Conservation (phyloP, 1,140 invertebrate species). For the Drepana arcuata region DNA sequence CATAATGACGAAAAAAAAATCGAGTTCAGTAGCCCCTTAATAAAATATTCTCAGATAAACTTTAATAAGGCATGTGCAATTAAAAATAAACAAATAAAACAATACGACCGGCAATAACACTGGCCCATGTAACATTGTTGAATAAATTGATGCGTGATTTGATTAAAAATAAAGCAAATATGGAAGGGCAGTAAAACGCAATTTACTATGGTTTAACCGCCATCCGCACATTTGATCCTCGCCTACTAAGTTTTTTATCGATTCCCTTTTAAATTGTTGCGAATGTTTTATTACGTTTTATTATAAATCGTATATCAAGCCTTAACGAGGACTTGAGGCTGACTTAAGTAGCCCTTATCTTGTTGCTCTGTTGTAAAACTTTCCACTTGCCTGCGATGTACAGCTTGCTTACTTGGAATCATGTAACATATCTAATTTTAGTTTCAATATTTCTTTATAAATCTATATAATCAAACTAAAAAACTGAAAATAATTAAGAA, state of each 20-base stretch:
- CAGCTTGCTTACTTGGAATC: too few relatives aligned
- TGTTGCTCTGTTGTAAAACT: constrained; percentile 44
- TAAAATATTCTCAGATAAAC: too few relatives aligned
- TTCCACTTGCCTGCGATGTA: constrained; percentile 21
- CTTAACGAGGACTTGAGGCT: constrained; percentile 52
- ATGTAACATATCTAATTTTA: too few relatives aligned
- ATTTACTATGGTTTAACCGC: constrained; percentile 59
- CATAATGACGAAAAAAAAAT: too few relatives aligned
- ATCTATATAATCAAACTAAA: too few relatives aligned
- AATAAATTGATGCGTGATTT: constrained; percentile 20
- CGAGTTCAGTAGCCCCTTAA: too few relatives aligned
- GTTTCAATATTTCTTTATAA: too few relatives aligned
- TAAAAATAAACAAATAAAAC: constrained; percentile 1
- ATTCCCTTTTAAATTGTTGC: constrained; percentile 66
- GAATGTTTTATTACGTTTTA: constrained; percentile 68
- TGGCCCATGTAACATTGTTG: constrained; percentile 19
- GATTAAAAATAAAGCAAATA: constrained; percentile 51
- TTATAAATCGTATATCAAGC: constrained; percentile 63
- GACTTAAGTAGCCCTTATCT: constrained; percentile 62
- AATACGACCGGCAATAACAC: not conserved
- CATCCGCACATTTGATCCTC: constrained; percentile 48
- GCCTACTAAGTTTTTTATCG: constrained; percentile 52
- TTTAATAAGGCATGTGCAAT: too few relatives aligned
- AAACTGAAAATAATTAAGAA: too few relatives aligned
- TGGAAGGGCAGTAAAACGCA: constrained; percentile 47